phyloP scores from a whole-genome alignment of 2,113 vertebrate genomes.

The Gopherus evgoodei region DNA sequence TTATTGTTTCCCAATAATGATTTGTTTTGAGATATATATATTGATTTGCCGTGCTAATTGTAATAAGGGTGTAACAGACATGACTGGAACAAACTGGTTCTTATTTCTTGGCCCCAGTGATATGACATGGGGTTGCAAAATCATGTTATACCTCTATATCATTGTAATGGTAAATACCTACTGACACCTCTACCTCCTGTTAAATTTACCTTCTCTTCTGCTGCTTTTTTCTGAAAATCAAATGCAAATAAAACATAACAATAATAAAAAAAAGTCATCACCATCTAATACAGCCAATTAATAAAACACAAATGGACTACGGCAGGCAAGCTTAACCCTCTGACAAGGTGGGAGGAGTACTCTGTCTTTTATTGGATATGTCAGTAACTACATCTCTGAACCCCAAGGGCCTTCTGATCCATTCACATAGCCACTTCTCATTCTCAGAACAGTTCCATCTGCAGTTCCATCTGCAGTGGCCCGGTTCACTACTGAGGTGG shows the following conservation, averaged over 20 bases:
- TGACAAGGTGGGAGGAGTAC: background rate
- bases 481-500: fast-evolving
- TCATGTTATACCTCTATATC: background rate
- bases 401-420: background rate
- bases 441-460: background rate
- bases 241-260: background rate
- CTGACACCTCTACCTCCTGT: background rate
- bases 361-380: background rate
- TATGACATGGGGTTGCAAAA: background rate
- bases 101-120: background rate
- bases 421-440: background rate
- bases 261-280: too few species aligned
- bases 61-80: background rate
- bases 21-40: slow-evolving; percentile 43
- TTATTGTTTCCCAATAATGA: slow-evolving; percentile 47
- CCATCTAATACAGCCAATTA: background rate
- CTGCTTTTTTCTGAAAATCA: background rate
- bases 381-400: background rate
- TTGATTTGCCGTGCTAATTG: slow-evolving; percentile 24
- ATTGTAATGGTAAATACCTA: background rate
- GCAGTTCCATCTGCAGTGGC: background rate
- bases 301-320: background rate
- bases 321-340: background rate
- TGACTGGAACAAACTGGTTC: background rate
- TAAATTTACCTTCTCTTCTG: background rate